Evolutionary conservation across 2,888 invertebrate species (phyloP).

Genomic region (Maniola hyperantus): DNA sequence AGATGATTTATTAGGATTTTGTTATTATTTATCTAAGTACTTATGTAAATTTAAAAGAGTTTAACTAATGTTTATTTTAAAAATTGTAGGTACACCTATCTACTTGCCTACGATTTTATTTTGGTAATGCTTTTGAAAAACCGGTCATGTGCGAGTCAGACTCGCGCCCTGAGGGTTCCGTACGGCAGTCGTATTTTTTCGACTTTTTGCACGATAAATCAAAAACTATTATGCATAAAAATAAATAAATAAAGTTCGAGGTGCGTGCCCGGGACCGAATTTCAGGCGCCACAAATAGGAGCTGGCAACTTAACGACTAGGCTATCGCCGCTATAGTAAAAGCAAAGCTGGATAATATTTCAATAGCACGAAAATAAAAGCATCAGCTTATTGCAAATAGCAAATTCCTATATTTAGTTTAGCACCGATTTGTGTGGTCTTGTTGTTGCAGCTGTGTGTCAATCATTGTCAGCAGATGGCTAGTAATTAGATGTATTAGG

Average conservation of each 20-base stretch:
- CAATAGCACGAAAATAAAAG: not conserved
- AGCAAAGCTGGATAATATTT: not conserved
- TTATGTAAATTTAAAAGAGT: not conserved
- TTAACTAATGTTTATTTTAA: not conserved
- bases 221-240: too few relatives aligned
- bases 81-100: not conserved
- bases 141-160: too few relatives aligned
- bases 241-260: too few relatives aligned
- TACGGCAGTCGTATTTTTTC: too few relatives aligned
- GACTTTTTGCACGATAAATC: too few relatives aligned
- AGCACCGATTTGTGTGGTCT: slow-evolving; percentile 25
- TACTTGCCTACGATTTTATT: too few relatives aligned
- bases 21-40: not conserved
- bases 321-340: too few relatives aligned
- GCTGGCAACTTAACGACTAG: too few relatives aligned
- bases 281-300: too few relatives aligned
- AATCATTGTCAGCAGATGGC: slow-evolving; percentile 28
- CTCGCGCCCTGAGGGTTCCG: too few relatives aligned
- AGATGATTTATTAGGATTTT: slow-evolving; percentile 1
- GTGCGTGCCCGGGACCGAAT: too few relatives aligned
- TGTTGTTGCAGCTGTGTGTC: slow-evolving; percentile 28
- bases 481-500: slow-evolving; percentile 24
- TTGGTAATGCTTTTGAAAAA: too few relatives aligned
- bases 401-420: slow-evolving; percentile 13
- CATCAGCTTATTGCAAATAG: slow-evolving; percentile 3